These are phyloP conservation scores for Paratilapia polleni DNA, from an alignment of 2,113 vertebrate genomes.

Conservation along the genomic window DNA sequence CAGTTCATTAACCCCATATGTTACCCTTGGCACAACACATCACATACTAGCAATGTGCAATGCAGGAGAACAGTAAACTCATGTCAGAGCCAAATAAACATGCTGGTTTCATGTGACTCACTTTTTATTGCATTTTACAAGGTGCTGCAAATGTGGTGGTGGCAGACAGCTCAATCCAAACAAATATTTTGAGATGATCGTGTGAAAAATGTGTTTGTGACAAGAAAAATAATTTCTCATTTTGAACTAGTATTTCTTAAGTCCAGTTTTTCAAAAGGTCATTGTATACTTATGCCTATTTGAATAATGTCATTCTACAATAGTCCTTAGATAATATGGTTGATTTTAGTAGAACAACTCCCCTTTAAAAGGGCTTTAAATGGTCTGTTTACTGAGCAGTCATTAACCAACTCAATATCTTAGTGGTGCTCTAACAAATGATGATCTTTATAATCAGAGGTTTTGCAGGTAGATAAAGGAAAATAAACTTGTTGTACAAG, in stretches of 20 bases:
- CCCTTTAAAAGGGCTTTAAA: not conserved
- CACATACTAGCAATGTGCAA: not conserved
- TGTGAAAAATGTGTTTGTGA: not conserved
- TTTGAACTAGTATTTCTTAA: not conserved
- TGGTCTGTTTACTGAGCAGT: not conserved
- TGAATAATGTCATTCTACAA: not conserved
- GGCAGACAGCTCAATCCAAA: not conserved
- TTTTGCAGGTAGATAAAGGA: not conserved
- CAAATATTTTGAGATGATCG: not conserved
- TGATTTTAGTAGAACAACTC: not conserved
- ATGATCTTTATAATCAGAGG: not conserved
- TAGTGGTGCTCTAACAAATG: not conserved
- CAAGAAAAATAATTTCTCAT: not conserved
- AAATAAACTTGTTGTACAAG: not conserved
- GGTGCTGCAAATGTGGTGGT: not conserved
- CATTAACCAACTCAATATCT: not conserved
- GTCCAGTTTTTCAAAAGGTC: not conserved
- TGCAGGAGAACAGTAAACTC: not conserved
- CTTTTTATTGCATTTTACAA: not conserved
- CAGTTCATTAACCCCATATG: slow-evolving; percentile 70
- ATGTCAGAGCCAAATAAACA: slow-evolving; percentile 32
- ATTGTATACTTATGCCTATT: not conserved
- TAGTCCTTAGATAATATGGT: not conserved
- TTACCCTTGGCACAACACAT: slow-evolving; percentile 2
- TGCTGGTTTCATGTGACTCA: not conserved